phyloP scores from a whole-genome alignment of 2,113 vertebrate species.

The Prunella fulvescens region DNA sequence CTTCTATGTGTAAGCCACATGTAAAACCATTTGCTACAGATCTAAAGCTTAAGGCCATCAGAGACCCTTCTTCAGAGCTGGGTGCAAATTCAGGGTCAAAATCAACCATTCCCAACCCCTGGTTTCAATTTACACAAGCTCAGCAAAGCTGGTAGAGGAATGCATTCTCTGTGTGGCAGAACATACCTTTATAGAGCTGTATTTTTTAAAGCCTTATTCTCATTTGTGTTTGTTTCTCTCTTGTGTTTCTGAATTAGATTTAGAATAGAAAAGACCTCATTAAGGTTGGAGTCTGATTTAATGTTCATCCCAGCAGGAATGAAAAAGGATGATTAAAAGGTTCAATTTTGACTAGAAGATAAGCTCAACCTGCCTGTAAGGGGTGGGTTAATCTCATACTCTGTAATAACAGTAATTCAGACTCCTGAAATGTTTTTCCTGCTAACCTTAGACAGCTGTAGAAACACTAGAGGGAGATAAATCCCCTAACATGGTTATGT shows the following conservation, averaged over 20 bases:
- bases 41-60: background rate
- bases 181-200: background rate
- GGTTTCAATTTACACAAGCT: background rate
- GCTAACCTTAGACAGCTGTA: background rate
- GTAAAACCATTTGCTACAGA: background rate
- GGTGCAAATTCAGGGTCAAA: background rate
- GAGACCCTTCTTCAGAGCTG: background rate
- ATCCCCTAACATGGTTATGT: background rate
- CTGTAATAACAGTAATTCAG: slow-evolving; percentile 49
- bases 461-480: background rate
- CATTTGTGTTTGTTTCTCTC: background rate
- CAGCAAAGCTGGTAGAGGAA: background rate
- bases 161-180: background rate
- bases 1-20: background rate
- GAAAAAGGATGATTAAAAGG: slow-evolving; percentile 39
- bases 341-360: slow-evolving; percentile 26
- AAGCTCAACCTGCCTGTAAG: slow-evolving; percentile 10
- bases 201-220: background rate
- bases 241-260: background rate
- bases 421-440: slow-evolving; percentile 26
- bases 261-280: slow-evolving; percentile 40
- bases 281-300: slow-evolving; percentile 49
- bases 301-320: slow-evolving; percentile 8
- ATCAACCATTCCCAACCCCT: background rate
- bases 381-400: slow-evolving; percentile 19